Percentiles rank a stretch among this genome's conserved stretches.
These are phyloP conservation scores for Megalonaias nervosa DNA, from an alignment of 1,140 invertebrate genomes.

Conservation along the genomic window DNA sequence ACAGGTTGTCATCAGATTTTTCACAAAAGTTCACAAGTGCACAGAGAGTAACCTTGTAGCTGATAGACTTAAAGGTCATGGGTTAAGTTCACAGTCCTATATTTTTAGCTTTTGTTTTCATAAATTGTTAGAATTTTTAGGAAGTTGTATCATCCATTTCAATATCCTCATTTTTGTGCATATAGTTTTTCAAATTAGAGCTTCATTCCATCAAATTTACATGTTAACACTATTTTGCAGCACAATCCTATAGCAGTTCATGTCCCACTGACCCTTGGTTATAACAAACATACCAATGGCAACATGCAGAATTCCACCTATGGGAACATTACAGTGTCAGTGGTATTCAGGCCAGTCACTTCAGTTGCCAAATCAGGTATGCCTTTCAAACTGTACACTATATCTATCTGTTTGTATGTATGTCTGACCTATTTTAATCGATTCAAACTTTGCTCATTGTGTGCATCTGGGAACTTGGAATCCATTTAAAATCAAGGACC, in stretches of 20 bases:
- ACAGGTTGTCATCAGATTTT: no score
- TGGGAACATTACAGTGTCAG: constrained; percentile 73
- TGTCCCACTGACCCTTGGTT: constrained; percentile 56
- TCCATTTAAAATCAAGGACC: no score
- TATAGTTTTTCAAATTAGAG: background rate
- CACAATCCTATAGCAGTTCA: constrained; percentile 49
- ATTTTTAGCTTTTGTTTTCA: background rate
- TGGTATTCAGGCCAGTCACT: constrained; percentile 74
- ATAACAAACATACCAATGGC: constrained; percentile 57
- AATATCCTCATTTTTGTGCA: background rate
- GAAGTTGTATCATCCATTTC: background rate
- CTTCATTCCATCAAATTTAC: no score
- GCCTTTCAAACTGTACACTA: background rate
- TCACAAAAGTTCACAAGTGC: no score
- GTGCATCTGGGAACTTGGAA: no score
- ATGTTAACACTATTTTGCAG: constrained; percentile 29
- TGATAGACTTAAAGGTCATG: no score
- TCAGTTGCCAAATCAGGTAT: constrained; percentile 69
- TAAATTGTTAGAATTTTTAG: background rate
- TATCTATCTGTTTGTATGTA: no score
- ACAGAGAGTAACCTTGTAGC: no score
- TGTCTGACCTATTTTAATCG: no score
- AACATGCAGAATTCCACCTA: constrained; percentile 70
- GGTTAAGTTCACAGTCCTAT: background rate
- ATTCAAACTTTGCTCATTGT: no score